These are phyloP conservation scores for Palaemon carinicauda DNA, from an alignment of 1,140 invertebrate genomes.

Conservation along the genomic window DNA sequence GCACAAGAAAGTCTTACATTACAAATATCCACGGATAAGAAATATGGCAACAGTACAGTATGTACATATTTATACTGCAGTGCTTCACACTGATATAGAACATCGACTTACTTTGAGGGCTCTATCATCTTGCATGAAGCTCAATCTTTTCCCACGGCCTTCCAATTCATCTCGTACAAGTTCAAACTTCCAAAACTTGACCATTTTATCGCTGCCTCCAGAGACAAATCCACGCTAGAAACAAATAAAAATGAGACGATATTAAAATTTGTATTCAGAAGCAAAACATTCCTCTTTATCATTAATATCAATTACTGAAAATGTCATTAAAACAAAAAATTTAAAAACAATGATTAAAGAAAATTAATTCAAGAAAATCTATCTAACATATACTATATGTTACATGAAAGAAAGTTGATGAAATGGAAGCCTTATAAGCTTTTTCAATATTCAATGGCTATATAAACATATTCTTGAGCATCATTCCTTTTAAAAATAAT, in stretches of 20 bases:
- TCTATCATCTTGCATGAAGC: constrained; percentile 47
- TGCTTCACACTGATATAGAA: too few relatives aligned
- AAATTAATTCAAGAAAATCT: too few relatives aligned
- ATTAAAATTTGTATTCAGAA: background rate
- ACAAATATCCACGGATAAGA: background rate
- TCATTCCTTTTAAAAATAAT: too few relatives aligned
- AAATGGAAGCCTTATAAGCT: too few relatives aligned
- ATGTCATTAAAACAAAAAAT: too few relatives aligned
- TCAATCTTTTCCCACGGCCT: constrained; percentile 36
- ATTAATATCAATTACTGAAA: too few relatives aligned
- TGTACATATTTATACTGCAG: background rate
- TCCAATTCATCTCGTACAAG: constrained; percentile 73
- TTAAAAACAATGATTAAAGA: too few relatives aligned
- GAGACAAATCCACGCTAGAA: constrained; percentile 77
- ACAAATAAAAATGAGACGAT: background rate
- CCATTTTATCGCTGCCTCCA: constrained; percentile 86
- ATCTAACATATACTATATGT: too few relatives aligned
- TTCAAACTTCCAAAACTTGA: constrained; percentile 96
- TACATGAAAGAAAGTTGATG: too few relatives aligned
- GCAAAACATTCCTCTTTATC: too few relatives aligned
- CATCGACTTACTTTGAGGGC: constrained; percentile 41
- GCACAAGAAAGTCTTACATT: background rate
- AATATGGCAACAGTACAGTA: background rate
- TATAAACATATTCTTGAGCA: too few relatives aligned
- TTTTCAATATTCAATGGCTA: too few relatives aligned